Base-by-base conservation (phyloP, 2,113 vertebrate species). In the Chaetura pelagica region DNA sequence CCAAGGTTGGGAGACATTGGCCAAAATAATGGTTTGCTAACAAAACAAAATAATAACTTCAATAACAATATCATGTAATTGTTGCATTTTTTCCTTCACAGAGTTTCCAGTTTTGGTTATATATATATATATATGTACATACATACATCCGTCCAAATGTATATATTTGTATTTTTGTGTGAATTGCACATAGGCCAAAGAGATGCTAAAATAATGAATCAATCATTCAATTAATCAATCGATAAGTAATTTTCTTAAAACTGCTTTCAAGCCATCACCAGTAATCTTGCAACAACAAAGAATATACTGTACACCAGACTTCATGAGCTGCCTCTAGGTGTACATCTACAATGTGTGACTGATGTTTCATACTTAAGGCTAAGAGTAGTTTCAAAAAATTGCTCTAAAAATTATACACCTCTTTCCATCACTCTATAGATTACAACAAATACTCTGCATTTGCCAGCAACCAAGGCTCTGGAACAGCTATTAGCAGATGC, bases 401-500 rank as follows among this genome's bases (percentile, higher is more conserved):
- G 34, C 34, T 48, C 19, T 66, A 87, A 92, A 77, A 92, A 64
- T 82, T 54, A 54, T 30, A 58, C 6, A 57, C n/a, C 29, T 17
- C 23, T 52, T 94, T 81, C 30, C 62, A 84, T 66, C 54, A 49
- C 40, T 72, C 34, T 58, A 2, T 66, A 66, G 69, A 52, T 89
- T 68, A 26, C 54, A 87, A 75, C 40, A 92, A 94, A 78, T 35
- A 54, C 35, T 62, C 35, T 57, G 17, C 77, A 75, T 93, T 66
- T 97, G 88, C 88, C 91, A 87, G 91, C 89, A 75, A 40, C 51
- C 2, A 6, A 79, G 72, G 48, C 64, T 87, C 44, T 87, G 62
- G 88, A 75, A 26, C 40, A 93, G 69, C 73, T 92, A 73, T 96
- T 90, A 95, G 68, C 68, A 90, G 66, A 92, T 90, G 83, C 90